Percentiles rank a stretch among this genome's conserved stretches.
phyloP scores from a whole-genome alignment of 2,888 invertebrate genomes.

The Phyto melanocephala region DNA sequence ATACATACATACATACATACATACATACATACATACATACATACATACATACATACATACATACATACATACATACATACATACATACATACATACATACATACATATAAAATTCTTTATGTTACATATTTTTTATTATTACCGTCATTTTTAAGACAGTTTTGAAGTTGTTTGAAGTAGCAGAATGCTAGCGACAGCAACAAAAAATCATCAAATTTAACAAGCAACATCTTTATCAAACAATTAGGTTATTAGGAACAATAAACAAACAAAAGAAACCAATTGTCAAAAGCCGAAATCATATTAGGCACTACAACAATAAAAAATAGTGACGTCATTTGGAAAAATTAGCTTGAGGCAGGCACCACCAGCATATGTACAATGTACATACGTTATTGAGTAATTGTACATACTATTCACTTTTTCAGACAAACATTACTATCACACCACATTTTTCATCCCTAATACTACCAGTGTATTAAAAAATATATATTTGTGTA shows the following conservation, averaged over 20 bases:
- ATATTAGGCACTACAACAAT: background rate
- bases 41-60: too few species aligned
- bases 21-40: too few species aligned
- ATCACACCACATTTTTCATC: too few species aligned
- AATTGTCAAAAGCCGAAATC: slow-evolving; percentile 27
- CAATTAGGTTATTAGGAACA: background rate
- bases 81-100: too few species aligned
- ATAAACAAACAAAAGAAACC: background rate
- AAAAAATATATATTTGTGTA: background rate
- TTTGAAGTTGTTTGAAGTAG: too few species aligned
- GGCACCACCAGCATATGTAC: too few species aligned
- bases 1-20: too few species aligned
- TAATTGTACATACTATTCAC: too few species aligned
- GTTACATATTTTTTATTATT: background rate
- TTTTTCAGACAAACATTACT: too few species aligned
- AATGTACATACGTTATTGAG: too few species aligned
- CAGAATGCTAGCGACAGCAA: background rate
- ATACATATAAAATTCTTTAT: too few species aligned
- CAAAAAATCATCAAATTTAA: background rate
- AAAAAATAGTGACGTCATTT: slow-evolving; percentile 54
- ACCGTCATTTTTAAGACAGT: slow-evolving; percentile 3
- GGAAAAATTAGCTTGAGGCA: background rate
- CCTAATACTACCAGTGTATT: background rate
- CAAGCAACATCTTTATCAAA: background rate
- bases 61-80: too few species aligned